These are phyloP conservation scores for Nemurella pictetii DNA, from an alignment of 2,888 invertebrate species.

Conservation along the genomic window DNA sequence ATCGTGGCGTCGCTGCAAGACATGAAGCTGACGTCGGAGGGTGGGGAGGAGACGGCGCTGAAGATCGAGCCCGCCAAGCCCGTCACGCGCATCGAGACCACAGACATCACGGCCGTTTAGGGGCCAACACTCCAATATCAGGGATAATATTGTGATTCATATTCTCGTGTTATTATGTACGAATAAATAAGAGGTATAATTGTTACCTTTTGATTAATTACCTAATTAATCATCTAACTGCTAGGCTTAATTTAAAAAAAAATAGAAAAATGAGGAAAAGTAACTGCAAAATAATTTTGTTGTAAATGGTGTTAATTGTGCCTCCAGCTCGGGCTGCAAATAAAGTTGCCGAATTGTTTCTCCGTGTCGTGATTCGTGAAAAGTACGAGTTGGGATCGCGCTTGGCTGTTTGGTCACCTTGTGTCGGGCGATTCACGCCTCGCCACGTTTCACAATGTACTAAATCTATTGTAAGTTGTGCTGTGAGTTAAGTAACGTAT, in stretches of 20 bases:
- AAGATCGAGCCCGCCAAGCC: constrained; percentile 56
- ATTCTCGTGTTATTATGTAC: neutral
- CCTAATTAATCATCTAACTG: constrained; percentile 14
- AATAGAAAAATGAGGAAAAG: neutral
- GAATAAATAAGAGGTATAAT: constrained; percentile 19
- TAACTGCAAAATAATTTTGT: neutral
- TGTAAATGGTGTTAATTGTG: neutral
- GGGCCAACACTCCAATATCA: neutral
- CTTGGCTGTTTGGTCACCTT: neutral
- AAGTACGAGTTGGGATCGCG: neutral
- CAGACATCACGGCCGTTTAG: constrained; percentile 57
- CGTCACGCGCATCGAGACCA: constrained; percentile 57
- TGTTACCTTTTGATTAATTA: neutral
- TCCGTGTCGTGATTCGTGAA: neutral
- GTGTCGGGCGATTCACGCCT: neutral
- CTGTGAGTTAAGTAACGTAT: neutral
- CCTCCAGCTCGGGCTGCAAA: neutral
- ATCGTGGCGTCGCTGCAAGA: constrained; percentile 56
- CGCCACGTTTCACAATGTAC: neutral
- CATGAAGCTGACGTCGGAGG: constrained; percentile 51
- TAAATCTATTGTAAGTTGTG: neutral
- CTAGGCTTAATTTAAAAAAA: neutral
- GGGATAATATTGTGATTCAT: neutral
- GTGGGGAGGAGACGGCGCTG: constrained; percentile 49
- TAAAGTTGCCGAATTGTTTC: neutral